Evolutionary conservation across 1,140 invertebrate species (phyloP).

Genomic region (Scaptomyza hsui): DNA sequence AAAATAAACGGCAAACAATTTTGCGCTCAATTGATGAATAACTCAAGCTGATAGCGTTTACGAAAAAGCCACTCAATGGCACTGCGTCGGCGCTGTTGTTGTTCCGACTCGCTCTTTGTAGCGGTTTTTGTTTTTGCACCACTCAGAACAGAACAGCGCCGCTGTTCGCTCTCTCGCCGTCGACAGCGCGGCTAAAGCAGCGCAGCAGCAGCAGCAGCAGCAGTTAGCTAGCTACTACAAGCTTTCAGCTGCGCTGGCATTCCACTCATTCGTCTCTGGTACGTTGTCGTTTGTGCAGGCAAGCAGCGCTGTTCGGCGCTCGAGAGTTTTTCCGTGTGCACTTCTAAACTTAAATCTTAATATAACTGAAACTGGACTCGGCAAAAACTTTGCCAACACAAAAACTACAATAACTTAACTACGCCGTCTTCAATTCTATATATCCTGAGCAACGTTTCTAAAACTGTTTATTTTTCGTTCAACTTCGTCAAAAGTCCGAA

Average conservation of each 20-base stretch:
- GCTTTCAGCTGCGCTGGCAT: constrained; percentile 62
- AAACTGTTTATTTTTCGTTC: constrained; percentile 32
- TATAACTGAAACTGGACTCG: constrained; percentile 36
- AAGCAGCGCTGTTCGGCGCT: constrained; percentile 61
- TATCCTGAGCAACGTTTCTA: constrained; percentile 16
- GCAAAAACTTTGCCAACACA: constrained; percentile 30
- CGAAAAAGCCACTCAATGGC: constrained; percentile 21
- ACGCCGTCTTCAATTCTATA: constrained; percentile 9
- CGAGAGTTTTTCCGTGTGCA: constrained; percentile 72
- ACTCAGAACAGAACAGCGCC: constrained; percentile 21
- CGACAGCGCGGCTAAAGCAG: constrained; percentile 10
- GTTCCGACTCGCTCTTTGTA: constrained; percentile 2
- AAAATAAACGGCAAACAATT: background rate
- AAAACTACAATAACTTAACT: constrained; percentile 28
- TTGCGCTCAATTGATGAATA: constrained; percentile 22
- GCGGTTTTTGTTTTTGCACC: constrained; percentile 10
- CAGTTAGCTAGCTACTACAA: constrained; percentile 28
- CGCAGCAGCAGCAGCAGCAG: constrained; percentile 13
- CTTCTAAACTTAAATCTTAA: constrained; percentile 55
- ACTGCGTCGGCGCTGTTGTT: constrained; percentile 33
- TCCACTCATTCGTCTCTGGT: constrained; percentile 79
- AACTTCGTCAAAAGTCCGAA: constrained; percentile 38
- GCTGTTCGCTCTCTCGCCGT: constrained; percentile 19
- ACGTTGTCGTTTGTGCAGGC: constrained; percentile 62
- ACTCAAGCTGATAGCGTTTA: constrained; percentile 19